A percentile compares a stretch with the other conserved stretches of the same genome.
phyloP scores from a whole-genome alignment of 2,113 vertebrate genomes.

The Actenoides lindsayi region DNA sequence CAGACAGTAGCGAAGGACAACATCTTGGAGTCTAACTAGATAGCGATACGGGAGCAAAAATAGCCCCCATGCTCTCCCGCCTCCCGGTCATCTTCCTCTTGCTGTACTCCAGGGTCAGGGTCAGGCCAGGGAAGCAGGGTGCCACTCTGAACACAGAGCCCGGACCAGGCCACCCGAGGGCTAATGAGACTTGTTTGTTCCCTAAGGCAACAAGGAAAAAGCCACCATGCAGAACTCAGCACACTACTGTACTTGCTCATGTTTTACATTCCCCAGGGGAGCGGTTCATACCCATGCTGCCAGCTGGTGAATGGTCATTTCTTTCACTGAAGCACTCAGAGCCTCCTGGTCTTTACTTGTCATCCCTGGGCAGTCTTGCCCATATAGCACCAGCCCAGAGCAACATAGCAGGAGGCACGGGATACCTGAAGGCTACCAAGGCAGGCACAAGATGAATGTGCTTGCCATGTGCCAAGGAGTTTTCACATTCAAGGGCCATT shows the following conservation, averaged over 20 bases:
- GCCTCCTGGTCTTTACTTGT: background rate
- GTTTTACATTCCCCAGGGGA: background rate
- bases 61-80: background rate
- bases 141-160: background rate
- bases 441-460: background rate
- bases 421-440: background rate
- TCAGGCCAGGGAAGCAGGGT: constrained; percentile 60
- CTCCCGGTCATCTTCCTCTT: background rate
- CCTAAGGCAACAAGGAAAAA: background rate
- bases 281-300: background rate
- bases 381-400: background rate
- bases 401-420: background rate
- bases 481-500: background rate
- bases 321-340: background rate
- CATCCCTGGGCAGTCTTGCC: background rate
- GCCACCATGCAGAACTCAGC: background rate
- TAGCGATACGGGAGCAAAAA: constrained; percentile 65
- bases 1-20: constrained; percentile 77
- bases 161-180: background rate
- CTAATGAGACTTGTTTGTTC: background rate
- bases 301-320: background rate
- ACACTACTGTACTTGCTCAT: background rate
- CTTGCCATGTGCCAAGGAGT: background rate
- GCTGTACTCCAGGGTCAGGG: constrained; percentile 57
- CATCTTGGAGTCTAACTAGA: constrained; percentile 69